Evolutionary conservation across 2,113 vertebrate genomes (phyloP).

Genomic region (Thamnophis sirtalis): DNA sequence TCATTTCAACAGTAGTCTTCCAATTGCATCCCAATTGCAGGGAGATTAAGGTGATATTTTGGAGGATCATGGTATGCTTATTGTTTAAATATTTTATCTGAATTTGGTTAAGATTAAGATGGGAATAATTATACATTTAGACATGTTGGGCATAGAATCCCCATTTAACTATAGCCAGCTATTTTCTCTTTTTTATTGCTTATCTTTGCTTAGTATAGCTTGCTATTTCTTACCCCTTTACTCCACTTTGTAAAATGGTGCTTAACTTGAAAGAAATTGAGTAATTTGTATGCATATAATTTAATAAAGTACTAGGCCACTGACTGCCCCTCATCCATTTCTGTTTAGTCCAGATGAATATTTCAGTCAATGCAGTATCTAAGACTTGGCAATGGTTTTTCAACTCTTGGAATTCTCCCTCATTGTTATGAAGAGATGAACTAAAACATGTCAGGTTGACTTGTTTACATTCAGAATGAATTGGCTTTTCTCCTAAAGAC

Average conservation of each 20-base stretch:
- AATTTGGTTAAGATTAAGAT: background rate
- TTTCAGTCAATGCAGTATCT: background rate
- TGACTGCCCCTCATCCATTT: background rate
- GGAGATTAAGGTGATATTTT: background rate
- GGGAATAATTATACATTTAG: background rate
- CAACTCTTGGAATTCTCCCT: background rate
- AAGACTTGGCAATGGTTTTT: background rate
- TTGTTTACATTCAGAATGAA: background rate
- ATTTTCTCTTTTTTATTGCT: background rate
- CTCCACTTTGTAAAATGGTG: background rate
- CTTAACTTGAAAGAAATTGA: background rate
- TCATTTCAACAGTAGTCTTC: background rate
- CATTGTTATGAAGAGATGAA: background rate
- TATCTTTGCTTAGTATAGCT: background rate
- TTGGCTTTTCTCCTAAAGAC: slow-evolving; percentile 1
- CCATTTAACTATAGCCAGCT: background rate
- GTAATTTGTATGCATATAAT: background rate
- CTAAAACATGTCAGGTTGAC: background rate
- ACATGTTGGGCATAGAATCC: background rate
- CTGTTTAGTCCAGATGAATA: background rate
- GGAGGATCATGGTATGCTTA: background rate
- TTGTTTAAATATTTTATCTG: background rate
- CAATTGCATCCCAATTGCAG: background rate
- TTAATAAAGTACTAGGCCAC: background rate
- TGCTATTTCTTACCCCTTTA: background rate